A percentile compares a stretch with the other conserved stretches of the same genome.
phyloP scores from a whole-genome alignment of 2,888 invertebrate genomes.

The Netelia melanura region DNA sequence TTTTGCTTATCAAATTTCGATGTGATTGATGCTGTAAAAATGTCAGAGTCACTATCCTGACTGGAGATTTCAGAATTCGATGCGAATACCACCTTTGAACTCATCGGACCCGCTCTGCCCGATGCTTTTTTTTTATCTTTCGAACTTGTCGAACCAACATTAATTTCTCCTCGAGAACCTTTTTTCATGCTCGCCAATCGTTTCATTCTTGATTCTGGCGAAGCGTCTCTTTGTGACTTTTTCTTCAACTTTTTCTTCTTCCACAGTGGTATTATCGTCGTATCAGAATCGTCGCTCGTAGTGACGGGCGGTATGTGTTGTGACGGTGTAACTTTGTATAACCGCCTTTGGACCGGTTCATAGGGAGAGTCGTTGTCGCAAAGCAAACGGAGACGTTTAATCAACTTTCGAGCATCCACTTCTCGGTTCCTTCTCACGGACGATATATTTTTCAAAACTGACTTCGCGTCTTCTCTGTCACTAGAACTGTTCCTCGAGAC shows the following conservation, averaged over 20 bases:
- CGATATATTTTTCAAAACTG: slow-evolving; percentile 61
- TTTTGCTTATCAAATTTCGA: not conserved
- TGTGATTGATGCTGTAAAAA: too few relatives aligned
- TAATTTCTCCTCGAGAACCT: not conserved
- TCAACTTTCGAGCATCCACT: slow-evolving; percentile 45
- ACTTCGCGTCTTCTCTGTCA: slow-evolving; percentile 57
- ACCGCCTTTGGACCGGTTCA: not conserved
- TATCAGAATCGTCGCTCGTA: slow-evolving; percentile 30
- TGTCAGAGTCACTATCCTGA: slow-evolving; percentile 6
- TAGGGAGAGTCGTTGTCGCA: slow-evolving; percentile 68
- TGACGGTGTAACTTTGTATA: not conserved
- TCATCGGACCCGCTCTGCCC: not conserved
- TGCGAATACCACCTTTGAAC: not conserved
- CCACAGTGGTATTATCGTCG: not conserved
- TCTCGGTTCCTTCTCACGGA: slow-evolving; percentile 54
- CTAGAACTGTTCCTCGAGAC: slow-evolving; percentile 64
- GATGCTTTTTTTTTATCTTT: not conserved
- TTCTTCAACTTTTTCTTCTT: not conserved
- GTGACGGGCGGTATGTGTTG: not conserved
- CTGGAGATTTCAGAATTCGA: slow-evolving; percentile 5
- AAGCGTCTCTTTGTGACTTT: slow-evolving; percentile 1
- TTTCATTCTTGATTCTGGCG: not conserved
- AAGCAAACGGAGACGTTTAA: slow-evolving; percentile 54
- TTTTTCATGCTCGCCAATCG: not conserved
- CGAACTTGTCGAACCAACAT: not conserved